phyloP scores from a whole-genome alignment of 2,888 invertebrate genomes.

The Nomada ferruginata region DNA sequence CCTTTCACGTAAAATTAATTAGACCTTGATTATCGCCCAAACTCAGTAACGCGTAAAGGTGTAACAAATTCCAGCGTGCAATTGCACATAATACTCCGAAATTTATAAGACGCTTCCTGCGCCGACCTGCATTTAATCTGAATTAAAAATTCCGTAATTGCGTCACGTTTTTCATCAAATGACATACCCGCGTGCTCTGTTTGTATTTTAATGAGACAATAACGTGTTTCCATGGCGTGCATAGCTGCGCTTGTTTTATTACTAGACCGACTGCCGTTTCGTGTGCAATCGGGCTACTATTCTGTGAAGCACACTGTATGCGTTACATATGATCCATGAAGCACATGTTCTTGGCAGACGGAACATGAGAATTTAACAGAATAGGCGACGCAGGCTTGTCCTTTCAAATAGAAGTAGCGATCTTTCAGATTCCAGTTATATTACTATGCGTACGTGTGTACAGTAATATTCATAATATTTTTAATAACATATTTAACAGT shows the following conservation, averaged over 20 bases:
- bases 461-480: too few species aligned
- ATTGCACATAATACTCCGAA: background rate
- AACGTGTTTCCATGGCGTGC: slow-evolving; percentile 16
- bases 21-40: background rate
- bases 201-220: slow-evolving; percentile 21
- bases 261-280: slow-evolving; percentile 20
- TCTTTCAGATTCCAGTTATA: background rate
- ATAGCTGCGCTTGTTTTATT: slow-evolving; percentile 33
- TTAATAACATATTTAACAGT: too few species aligned
- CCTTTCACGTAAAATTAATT: background rate
- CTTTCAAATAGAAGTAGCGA: background rate
- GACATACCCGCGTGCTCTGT: background rate
- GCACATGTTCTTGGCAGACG: slow-evolving; percentile 5
- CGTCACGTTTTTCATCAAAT: slow-evolving; percentile 8
- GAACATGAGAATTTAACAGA: background rate
- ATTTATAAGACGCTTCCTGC: background rate
- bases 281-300: background rate
- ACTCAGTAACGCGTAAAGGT: background rate
- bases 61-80: background rate
- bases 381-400: background rate
- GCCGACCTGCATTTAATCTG: slow-evolving; percentile 6
- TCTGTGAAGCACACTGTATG: background rate
- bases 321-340: background rate
- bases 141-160: slow-evolving; percentile 21
- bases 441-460: too few species aligned